These are phyloP conservation scores for Lepidonotus clava DNA, from an alignment of 2,888 invertebrate species.

Conservation along the genomic window DNA sequence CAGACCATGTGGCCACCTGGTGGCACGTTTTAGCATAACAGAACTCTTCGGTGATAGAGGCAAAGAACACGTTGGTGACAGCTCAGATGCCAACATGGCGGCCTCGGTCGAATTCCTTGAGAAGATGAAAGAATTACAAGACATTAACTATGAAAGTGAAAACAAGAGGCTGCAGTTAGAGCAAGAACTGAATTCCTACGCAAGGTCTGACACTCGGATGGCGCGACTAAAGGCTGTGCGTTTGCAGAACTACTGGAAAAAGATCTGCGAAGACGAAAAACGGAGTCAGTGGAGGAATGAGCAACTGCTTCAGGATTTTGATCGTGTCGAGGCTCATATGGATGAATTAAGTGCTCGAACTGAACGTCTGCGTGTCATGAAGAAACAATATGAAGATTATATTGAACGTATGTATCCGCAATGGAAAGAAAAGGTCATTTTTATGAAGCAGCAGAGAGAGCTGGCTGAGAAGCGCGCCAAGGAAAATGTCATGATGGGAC, in stretches of 20 bases:
- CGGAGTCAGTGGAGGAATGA: constrained; percentile 76
- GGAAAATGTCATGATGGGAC: neutral
- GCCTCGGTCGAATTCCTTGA: constrained; percentile 72
- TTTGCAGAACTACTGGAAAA: constrained; percentile 77
- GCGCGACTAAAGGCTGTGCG: constrained; percentile 73
- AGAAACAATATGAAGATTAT: constrained; percentile 75
- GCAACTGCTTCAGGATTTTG: constrained; percentile 74
- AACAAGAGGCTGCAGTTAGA: constrained; percentile 72
- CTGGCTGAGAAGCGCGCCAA: constrained; percentile 7
- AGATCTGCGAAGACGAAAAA: constrained; percentile 77
- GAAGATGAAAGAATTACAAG: constrained; percentile 74
- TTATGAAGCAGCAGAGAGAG: constrained; percentile 18
- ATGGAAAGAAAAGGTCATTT: constrained; percentile 69
- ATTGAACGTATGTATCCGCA: constrained; percentile 76
- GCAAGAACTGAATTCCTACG: constrained; percentile 72
- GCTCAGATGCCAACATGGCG: constrained; percentile 33
- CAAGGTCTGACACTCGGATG: constrained; percentile 74
- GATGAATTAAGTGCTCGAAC: constrained; percentile 70
- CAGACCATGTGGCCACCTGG: too few relatives aligned
- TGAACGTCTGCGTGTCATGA: constrained; percentile 72
- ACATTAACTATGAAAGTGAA: constrained; percentile 74
- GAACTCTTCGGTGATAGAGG: neutral
- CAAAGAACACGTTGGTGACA: neutral
- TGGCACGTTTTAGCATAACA: too few relatives aligned
- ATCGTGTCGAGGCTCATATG: constrained; percentile 75